These are phyloP conservation scores for Chaetorhynchus papuensis DNA, from an alignment of 2,113 vertebrate species.

Conservation along the genomic window DNA sequence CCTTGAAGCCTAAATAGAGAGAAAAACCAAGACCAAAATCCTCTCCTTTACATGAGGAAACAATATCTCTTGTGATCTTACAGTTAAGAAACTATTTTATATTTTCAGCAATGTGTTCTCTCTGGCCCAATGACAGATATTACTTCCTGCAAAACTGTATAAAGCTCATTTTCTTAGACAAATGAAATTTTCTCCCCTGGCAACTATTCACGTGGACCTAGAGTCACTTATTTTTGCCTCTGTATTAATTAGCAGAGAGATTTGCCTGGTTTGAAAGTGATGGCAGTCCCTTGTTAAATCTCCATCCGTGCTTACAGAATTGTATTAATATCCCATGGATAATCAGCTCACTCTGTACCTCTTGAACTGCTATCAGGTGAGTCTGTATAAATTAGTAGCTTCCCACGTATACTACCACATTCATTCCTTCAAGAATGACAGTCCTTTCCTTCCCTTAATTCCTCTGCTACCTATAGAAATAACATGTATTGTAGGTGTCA, in stretches of 20 bases:
- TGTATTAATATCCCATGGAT: background rate
- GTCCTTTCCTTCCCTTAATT: background rate
- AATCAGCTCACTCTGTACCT: background rate
- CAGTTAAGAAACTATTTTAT: background rate
- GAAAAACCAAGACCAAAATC: background rate
- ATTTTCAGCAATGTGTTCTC: background rate
- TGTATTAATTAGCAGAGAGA: background rate
- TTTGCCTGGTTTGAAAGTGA: background rate
- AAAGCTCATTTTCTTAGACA: background rate
- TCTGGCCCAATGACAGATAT: background rate
- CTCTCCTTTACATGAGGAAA: background rate
- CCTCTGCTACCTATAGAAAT: background rate
- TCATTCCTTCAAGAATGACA: background rate
- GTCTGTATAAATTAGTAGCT: background rate
- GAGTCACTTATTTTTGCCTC: background rate
- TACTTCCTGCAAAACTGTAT: background rate
- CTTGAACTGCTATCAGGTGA: background rate
- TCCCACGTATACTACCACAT: background rate
- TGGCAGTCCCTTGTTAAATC: background rate
- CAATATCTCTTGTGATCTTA: background rate
- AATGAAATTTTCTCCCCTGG: background rate
- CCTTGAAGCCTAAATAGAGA: background rate
- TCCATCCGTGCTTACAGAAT: background rate
- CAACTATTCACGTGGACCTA: background rate
- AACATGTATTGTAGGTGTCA: background rate